These are phyloP conservation scores for Myotis lucifugus DNA, from an alignment of 2,113 vertebrate species.

Conservation along the genomic window DNA sequence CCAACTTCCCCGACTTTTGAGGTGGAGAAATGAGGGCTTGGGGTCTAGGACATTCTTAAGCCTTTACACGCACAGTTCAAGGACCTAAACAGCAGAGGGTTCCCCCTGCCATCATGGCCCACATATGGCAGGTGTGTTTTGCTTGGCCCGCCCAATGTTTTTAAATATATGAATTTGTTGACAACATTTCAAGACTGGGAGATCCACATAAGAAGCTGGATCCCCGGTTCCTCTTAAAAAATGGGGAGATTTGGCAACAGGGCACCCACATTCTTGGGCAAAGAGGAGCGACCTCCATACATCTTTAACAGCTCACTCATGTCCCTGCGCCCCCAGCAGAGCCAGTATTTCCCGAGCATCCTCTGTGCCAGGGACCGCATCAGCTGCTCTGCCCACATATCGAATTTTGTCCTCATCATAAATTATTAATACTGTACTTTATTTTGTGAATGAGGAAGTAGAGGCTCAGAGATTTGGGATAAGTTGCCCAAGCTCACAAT, in stretches of 20 bases:
- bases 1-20: not conserved
- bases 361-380: not conserved
- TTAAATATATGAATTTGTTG: constrained; percentile 28
- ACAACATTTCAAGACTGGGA: not conserved
- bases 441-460: not conserved
- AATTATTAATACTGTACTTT: not conserved
- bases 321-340: not conserved
- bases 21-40: constrained; percentile 9
- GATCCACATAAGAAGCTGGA: not conserved
- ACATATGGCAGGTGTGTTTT: not conserved
- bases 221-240: constrained; percentile 28
- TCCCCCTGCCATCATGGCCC: not conserved
- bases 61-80: not conserved
- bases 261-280: not conserved
- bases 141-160: not conserved
- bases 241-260: not conserved
- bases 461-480: not conserved
- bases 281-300: not conserved
- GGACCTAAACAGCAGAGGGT: not conserved
- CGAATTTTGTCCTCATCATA: not conserved
- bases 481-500: not conserved
- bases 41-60: constrained; percentile 18
- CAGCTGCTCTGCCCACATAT: not conserved
- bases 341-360: not conserved
- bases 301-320: not conserved